These are phyloP conservation scores for Oscheius sp. DNA, from an alignment of 1,140 invertebrate genomes.

Conservation along the genomic window DNA sequence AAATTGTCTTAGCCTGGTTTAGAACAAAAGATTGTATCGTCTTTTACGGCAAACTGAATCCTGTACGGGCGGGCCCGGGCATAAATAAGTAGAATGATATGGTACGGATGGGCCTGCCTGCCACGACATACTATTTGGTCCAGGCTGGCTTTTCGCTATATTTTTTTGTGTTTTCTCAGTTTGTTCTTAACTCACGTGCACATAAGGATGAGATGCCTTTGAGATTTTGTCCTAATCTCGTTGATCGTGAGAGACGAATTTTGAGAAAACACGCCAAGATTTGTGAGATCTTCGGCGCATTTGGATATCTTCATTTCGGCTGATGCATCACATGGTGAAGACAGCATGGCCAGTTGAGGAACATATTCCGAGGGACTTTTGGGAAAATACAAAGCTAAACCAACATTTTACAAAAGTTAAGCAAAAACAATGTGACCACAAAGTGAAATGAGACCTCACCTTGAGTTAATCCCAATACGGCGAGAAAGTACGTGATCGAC, in stretches of 20 bases:
- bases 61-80: no score
- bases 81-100: no score
- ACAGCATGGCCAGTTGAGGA: conserved; percentile 3
- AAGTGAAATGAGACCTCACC: neutral
- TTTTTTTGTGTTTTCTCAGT: no score
- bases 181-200: conserved; percentile 18
- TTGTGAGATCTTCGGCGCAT: conserved; percentile 18
- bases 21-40: neutral
- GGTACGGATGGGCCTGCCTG: no score
- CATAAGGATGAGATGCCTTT: conserved; percentile 20
- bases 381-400: neutral
- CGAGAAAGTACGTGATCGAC: neutral
- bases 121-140: neutral
- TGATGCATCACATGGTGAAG: conserved; percentile 17
- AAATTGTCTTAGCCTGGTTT: neutral
- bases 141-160: no score
- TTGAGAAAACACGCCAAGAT: conserved; percentile 23
- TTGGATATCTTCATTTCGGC: conserved; percentile 23
- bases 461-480: neutral
- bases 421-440: neutral
- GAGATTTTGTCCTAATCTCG: conserved; percentile 23
- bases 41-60: no score
- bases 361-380: neutral
- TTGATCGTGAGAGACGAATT: neutral
- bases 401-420: neutral